Percentiles rank a stretch among this genome's conserved stretches.
phyloP scores from a whole-genome alignment of 2,113 vertebrate genomes.

The Scartelaos histophorus region DNA sequence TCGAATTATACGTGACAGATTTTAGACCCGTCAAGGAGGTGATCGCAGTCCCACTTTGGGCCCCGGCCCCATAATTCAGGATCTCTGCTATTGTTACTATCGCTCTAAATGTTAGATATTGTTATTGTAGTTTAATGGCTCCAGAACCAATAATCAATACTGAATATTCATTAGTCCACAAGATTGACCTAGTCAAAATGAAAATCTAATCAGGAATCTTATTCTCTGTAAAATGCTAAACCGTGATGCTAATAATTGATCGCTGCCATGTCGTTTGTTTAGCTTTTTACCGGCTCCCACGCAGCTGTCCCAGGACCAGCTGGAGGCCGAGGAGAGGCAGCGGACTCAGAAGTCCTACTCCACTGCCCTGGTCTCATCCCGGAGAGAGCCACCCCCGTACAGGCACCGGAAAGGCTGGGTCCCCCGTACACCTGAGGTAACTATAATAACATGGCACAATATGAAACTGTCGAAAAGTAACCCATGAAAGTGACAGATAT shows the following conservation, averaged over 20 bases:
- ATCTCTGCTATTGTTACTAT: not conserved
- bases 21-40: no score
- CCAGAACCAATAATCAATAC: no score
- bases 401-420: constrained; percentile 92
- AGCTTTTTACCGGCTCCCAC: constrained; percentile 96
- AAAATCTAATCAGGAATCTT: not conserved
- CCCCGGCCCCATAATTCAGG: no score
- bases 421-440: constrained; percentile 87
- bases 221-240: not conserved
- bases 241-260: not conserved
- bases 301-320: constrained; percentile 96
- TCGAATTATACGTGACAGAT: no score
- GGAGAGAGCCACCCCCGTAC: constrained; percentile 89
- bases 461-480: no score
- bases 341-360: constrained; percentile 87
- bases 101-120: no score
- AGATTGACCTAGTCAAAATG: not conserved
- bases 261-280: constrained; percentile 1
- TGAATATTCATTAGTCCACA: no score
- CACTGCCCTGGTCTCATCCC: constrained; percentile 87
- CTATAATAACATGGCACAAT: not conserved
- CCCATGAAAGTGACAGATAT: no score
- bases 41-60: no score
- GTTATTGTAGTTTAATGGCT: no score
- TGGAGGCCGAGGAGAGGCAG: constrained; percentile 90